Base-by-base conservation (phyloP, 2,888 invertebrate genomes). In the Leucozona laternaria region DNA sequence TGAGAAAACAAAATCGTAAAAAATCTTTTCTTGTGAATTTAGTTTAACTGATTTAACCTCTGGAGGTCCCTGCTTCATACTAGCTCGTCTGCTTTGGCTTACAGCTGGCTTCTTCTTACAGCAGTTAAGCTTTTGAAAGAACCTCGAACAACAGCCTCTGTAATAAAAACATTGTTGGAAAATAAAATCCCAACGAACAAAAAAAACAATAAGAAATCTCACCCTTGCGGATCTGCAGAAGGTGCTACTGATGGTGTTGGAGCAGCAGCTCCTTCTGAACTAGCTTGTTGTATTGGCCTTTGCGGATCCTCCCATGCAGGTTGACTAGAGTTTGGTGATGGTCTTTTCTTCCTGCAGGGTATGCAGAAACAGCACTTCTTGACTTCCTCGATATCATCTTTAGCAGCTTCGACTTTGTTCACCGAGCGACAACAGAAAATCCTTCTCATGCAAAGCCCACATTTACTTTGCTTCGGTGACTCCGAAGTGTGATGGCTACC, bases 21-120 rank as follows among this genome's bases (percentile, higher is more conserved):
- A 37, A 50, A 2, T 15, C 4, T 20, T 31, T 17, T 5, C 2
- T 13, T 53, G 11, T 15, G 6, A 53, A 7, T 31, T 31, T 31
- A 22, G 7, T 11, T 3, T 15, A 20, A 13, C 2, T 7, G 1
- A 15, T 40, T 15, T 5, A 17, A 95, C 95, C 93, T 95, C 95
- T 37, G 95, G 94, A 0, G 95, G 95, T 0, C 66, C 79, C 11
- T 78, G 81, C 66, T 89, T 90, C 90, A 95, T 92, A 88, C 96
- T 96, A 78, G 94, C 94, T 55, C 95, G 93, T 11, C 96, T 92
- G 88, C 94, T 94, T n/a, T 94, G 93, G 10, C 75, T 79, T 4
- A 89, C 88, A 8, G 89, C 89, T 1, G 89, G 88, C 75, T 93
- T 93, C 77, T 93, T 93, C 13, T 91, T 93, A 2, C 94, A 93